phyloP scores from a whole-genome alignment of 2,888 invertebrate genomes.

The Diachrysia chrysitis region DNA sequence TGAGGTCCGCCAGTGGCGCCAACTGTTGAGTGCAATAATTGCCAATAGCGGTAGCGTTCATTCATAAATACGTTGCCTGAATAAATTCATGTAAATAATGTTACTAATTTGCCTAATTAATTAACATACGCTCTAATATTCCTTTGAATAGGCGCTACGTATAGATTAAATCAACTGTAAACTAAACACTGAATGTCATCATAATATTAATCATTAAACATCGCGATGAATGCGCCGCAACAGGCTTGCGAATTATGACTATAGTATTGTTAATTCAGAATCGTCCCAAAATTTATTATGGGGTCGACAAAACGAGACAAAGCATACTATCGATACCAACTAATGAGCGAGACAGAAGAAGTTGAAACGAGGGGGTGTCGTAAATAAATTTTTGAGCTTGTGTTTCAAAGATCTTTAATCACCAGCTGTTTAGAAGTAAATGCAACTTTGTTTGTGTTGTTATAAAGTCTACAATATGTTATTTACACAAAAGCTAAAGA shows the following conservation, averaged over 20 bases:
- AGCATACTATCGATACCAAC: conserved; percentile 54
- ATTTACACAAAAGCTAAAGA: conserved; percentile 58
- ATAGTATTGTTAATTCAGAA: conserved; percentile 82
- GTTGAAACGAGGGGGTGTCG: conserved; percentile 83
- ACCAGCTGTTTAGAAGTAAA: conserved; percentile 46
- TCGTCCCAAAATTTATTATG: conserved; percentile 82
- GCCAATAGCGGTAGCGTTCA: too few species aligned
- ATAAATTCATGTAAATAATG: not conserved
- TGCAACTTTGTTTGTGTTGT: conserved; percentile 34
- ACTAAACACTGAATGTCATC: conserved; percentile 53
- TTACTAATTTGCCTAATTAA: not conserved
- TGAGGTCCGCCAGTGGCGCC: too few species aligned
- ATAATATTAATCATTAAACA: conserved; percentile 64
- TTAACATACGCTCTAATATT: conserved; percentile 1
- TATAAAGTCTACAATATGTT: conserved; percentile 61
- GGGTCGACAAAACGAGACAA: conserved; percentile 69
- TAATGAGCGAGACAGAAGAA: conserved; percentile 70
- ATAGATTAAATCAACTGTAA: conserved; percentile 22
- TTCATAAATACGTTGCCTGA: not conserved
- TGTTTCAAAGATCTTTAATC: conserved; percentile 77
- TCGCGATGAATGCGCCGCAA: conserved; percentile 72
- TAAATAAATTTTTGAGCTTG: conserved; percentile 81
- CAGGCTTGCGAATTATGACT: conserved; percentile 80
- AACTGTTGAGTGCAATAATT: too few species aligned
- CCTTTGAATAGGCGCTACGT: not conserved